phyloP scores from a whole-genome alignment of 2,888 invertebrate species.

The Helicoverpa assulta region DNA sequence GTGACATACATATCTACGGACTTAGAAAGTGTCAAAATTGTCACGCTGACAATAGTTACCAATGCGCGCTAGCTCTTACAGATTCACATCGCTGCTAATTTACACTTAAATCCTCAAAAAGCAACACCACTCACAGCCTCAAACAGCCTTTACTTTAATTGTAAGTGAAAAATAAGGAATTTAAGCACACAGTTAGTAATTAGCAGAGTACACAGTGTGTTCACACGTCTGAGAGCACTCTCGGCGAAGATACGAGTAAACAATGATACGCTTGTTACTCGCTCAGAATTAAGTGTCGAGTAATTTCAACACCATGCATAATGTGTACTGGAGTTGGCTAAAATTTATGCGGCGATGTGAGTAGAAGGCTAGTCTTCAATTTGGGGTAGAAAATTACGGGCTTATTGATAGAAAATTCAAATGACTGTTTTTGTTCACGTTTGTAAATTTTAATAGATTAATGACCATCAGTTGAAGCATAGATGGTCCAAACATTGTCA shows the following conservation, averaged over 20 bases:
- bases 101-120: not conserved
- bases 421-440: not conserved
- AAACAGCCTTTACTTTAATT: not conserved
- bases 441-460: constrained; percentile 1
- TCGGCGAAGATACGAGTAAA: constrained; percentile 18
- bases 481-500: too few species aligned
- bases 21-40: too few species aligned
- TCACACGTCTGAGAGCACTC: constrained; percentile 14
- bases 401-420: not conserved
- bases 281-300: constrained; percentile 24
- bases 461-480: too few species aligned
- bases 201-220: constrained; percentile 18
- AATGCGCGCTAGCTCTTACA: too few species aligned
- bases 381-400: too few species aligned
- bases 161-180: constrained; percentile 11
- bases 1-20: too few species aligned
- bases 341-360: constrained; percentile 7
- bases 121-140: not conserved
- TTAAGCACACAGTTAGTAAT: constrained; percentile 21
- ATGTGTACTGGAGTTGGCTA: not conserved
- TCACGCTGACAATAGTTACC: too few species aligned
- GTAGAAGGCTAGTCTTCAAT: constrained; percentile 7
- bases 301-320: constrained; percentile 28
- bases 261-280: constrained; percentile 13
- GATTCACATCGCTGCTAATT: too few species aligned